A percentile compares a stretch with the other conserved stretches of the same genome.
These are phyloP conservation scores for Rhizomys pruinosus DNA, from an alignment of 2,113 vertebrate genomes.

Conservation along the genomic window DNA sequence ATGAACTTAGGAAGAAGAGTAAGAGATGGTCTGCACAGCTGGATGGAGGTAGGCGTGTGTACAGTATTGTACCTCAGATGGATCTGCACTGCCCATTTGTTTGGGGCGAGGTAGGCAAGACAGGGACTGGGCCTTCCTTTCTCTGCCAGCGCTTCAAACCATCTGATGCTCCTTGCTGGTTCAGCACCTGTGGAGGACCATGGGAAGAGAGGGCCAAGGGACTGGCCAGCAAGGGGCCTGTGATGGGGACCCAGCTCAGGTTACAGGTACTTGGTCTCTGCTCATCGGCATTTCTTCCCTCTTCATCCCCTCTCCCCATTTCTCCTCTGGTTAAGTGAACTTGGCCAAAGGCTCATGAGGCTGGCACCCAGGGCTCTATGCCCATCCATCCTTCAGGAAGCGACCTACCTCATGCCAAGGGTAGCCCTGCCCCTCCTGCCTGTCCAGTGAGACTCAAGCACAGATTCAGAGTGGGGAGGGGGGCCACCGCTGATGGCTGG, in stretches of 20 bases:
- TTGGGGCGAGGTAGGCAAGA: background rate
- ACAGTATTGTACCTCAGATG: background rate
- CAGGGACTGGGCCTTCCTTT: background rate
- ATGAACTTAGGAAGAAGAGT: constrained; percentile 10
- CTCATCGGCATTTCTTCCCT: too few species aligned
- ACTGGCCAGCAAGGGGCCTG: background rate
- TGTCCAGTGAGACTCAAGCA: background rate
- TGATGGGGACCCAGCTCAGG: background rate
- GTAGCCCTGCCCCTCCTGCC: background rate
- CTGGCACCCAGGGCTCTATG: too few species aligned
- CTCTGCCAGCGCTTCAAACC: fast-evolving
- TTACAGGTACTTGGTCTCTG: background rate
- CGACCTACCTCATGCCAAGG: background rate
- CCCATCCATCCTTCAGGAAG: fast-evolving
- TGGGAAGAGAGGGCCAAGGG: fast-evolving
- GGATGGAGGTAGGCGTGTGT: background rate
- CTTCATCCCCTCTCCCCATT: fast-evolving
- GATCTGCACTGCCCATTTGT: constrained; percentile 36
- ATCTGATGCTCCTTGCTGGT: background rate
- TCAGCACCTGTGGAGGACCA: background rate
- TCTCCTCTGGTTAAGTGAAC: fast-evolving
- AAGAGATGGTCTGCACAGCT: background rate
- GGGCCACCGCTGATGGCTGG: background rate
- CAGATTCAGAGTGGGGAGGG: background rate
- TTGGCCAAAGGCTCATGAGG: background rate